Evolutionary conservation across 37 sponge, comb jelly and placozoan species (phyloP), one percentile per base, ranked within the genome.

Genomic region (Aphrocallistes beatrix): DNA sequence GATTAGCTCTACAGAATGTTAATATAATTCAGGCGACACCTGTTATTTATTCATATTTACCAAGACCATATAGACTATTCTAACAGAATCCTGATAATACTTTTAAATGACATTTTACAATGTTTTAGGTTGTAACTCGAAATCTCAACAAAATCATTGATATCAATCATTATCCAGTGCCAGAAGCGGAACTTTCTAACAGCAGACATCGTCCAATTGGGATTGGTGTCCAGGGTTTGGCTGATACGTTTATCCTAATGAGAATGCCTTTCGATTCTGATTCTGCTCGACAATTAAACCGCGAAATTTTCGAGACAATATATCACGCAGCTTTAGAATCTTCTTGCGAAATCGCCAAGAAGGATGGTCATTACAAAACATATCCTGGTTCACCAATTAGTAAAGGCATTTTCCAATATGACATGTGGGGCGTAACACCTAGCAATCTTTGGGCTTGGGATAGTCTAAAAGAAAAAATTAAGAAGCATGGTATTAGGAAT

Each of bases 221-320:
- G 1, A 95, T 98, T 50, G 99, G 99, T 30, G 96, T 98, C 0
- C 98, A 97, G 87, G 99, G 99, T n/a, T 82, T 98, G 82, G 99
- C 99, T 38, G 99, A 98, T 82, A 89, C 94, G 38, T 98, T 98
- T 90, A 91, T 98, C 36, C 86, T 98, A 36, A 95, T 98, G 96
- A 48, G 99, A 42, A 92, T 87, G 83, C 90, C 99, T 1, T 98
- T 98, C 88, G 96, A 95, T 39, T 91, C 94, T 85, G 89, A 86
- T 25, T 89, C 91, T 51, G 99, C 99, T 0, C 88, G 88, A 38
- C 84, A 86, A 21, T 86, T 98, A 37, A 98, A 98, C 88, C 87
- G 87, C 37, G 86, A 92, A 87, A 92, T 95, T 32, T 98, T 98
- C 85, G 99, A 98, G 88, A 98, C 96, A 48, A 93, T 98, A 51